Conservation (phyloP, 2,888 invertebrate species). For the Pristionchus mayeri region DNA sequence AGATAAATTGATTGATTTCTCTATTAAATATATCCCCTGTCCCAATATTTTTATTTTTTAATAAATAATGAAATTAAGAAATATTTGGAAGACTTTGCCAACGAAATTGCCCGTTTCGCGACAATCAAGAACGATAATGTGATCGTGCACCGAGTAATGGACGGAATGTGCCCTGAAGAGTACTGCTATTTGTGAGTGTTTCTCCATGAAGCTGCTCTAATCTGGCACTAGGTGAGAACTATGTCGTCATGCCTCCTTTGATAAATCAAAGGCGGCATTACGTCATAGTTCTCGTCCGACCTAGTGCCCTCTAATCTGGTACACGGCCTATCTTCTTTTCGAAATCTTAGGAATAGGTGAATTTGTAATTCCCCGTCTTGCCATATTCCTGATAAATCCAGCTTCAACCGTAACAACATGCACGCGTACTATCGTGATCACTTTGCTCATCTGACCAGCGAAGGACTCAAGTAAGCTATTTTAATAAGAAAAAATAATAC, state of each 20-base stretch:
- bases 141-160: not conserved
- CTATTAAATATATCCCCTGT: too few relatives aligned
- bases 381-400: too few relatives aligned
- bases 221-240: too few relatives aligned
- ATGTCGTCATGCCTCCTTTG: too few relatives aligned
- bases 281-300: too few relatives aligned
- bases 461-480: constrained; percentile 1
- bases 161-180: not conserved
- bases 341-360: not conserved
- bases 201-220: too few relatives aligned
- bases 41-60: too few relatives aligned
- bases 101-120: not conserved
- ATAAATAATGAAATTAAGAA: not conserved
- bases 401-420: constrained; percentile 1
- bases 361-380: not conserved
- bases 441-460: not conserved
- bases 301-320: too few relatives aligned
- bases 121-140: not conserved
- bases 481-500: not conserved
- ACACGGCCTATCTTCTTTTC: too few relatives aligned
- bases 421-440: constrained; percentile 36
- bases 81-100: not conserved
- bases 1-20: too few relatives aligned
- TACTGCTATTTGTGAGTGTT: constrained; percentile 5
- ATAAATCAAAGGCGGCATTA: too few relatives aligned